phyloP scores from a whole-genome alignment of 2,888 invertebrate genomes.

The Temnothorax unifasciatus region DNA sequence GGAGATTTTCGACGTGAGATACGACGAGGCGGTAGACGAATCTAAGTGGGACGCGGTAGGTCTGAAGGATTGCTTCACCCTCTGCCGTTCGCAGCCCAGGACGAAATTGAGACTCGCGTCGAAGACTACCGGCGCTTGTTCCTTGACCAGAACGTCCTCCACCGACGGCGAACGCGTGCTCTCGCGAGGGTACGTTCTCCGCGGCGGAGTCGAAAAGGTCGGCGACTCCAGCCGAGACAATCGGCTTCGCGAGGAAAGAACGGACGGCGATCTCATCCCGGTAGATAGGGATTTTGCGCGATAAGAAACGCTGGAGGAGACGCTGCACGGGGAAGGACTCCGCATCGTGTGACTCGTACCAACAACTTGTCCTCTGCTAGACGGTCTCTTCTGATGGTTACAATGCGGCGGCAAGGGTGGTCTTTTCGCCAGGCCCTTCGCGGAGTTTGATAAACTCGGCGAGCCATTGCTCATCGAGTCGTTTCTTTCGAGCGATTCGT shows the following conservation, averaged over 20 bases:
- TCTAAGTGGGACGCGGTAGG: constrained; percentile 93
- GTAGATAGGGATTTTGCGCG: constrained; percentile 57
- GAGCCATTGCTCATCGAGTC: constrained; percentile 29
- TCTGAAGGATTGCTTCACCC: constrained; percentile 89
- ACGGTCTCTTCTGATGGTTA: constrained; percentile 44
- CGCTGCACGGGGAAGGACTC: constrained; percentile 71
- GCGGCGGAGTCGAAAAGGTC: constrained; percentile 84
- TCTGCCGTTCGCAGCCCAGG: constrained; percentile 91
- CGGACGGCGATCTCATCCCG: constrained; percentile 58
- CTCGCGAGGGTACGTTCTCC: constrained; percentile 90
- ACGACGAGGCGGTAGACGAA: constrained; percentile 92
- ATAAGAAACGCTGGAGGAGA: constrained; percentile 66
- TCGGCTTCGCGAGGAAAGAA: constrained; percentile 58
- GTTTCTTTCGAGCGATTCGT: constrained; percentile 15
- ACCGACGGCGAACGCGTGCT: constrained; percentile 84
- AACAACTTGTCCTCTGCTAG: constrained; percentile 46
- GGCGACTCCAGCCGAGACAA: constrained; percentile 53
- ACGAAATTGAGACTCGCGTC: constrained; percentile 94
- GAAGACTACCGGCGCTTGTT: constrained; percentile 93
- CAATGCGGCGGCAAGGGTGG: constrained; percentile 69
- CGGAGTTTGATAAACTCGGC: constrained; percentile 4
- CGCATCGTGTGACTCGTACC: constrained; percentile 42
- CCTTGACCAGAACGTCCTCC: constrained; percentile 89
- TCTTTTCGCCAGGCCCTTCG: constrained; percentile 48
- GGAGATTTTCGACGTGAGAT: constrained; percentile 92